Evolutionary conservation across 2,888 invertebrate genomes (phyloP).

Genomic region (Byasa hedistus): DNA sequence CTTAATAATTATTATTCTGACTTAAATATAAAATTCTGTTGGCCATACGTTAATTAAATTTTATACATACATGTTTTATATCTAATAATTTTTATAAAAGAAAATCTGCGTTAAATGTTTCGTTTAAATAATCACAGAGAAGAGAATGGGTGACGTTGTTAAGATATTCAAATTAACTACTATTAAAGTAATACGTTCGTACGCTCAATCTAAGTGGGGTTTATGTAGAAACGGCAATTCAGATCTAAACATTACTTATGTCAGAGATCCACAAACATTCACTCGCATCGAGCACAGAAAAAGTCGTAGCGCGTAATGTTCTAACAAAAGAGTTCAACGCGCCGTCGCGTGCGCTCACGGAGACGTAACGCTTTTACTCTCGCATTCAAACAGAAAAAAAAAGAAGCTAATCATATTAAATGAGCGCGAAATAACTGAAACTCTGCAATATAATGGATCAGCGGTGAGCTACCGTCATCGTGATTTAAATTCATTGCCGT

Average conservation of each 20-base stretch:
- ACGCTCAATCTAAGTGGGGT: neutral
- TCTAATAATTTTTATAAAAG: neutral
- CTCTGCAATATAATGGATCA: conserved; percentile 8
- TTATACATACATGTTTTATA: no score
- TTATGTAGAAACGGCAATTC: neutral
- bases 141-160: neutral
- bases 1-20: neutral
- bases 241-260: conserved; percentile 12
- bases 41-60: no score
- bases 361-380: conserved; percentile 27
- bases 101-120: neutral
- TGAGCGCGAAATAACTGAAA: conserved; percentile 14
- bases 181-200: neutral
- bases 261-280: conserved; percentile 14
- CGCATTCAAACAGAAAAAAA: conserved; percentile 17
- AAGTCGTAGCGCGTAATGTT: conserved; percentile 18
- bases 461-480: neutral
- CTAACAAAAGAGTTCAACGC: conserved; percentile 29
- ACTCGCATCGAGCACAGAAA: conserved; percentile 13
- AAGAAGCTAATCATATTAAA: conserved; percentile 18
- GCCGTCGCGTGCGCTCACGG: conserved; percentile 20
- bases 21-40: neutral
- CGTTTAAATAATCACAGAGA: neutral
- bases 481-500: conserved; percentile 5
- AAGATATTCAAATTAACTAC: neutral